These are phyloP conservation scores for Philypnodon macrostomus DNA, from an alignment of 2,797 vertebrate genomes.

Conservation along the genomic window DNA sequence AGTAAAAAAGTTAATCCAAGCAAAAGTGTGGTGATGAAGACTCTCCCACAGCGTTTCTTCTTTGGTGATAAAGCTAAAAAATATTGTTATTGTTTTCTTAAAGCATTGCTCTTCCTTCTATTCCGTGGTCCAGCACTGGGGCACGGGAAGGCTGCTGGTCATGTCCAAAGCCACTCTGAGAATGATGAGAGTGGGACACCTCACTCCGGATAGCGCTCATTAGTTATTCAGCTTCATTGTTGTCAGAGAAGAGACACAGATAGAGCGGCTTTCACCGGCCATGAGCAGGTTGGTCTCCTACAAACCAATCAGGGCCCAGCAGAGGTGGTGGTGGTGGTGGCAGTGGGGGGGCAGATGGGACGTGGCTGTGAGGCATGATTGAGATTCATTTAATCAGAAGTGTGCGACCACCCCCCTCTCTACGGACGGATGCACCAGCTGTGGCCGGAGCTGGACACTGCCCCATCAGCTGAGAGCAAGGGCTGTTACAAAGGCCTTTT, in stretches of 20 bases:
- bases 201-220: conserved; percentile 48
- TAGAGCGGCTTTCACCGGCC: conserved; percentile 41
- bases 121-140: conserved; percentile 29
- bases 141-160: conserved; percentile 54
- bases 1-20: conserved; percentile 9
- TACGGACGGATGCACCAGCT: conserved; percentile 34
- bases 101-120: conserved; percentile 36
- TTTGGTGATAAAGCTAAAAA: conserved; percentile 40
- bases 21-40: neutral
- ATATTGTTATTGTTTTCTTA: conserved; percentile 1
- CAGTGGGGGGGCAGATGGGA: conserved; percentile 28
- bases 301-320: conserved; percentile 55
- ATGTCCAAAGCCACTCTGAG: conserved; percentile 52
- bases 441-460: conserved; percentile 44
- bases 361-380: conserved; percentile 29
- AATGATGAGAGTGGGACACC: conserved; percentile 34
- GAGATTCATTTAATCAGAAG: conserved; percentile 51
- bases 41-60: conserved; percentile 7
- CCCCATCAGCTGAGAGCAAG: neutral
- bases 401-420: conserved; percentile 17
- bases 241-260: conserved; percentile 60
- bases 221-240: conserved; percentile 70
- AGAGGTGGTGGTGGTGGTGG: conserved; percentile 11
- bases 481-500: neutral
- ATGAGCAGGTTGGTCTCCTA: conserved; percentile 54